phyloP scores from a whole-genome alignment of 2,888 invertebrate species.

The Proisotoma minuta region DNA sequence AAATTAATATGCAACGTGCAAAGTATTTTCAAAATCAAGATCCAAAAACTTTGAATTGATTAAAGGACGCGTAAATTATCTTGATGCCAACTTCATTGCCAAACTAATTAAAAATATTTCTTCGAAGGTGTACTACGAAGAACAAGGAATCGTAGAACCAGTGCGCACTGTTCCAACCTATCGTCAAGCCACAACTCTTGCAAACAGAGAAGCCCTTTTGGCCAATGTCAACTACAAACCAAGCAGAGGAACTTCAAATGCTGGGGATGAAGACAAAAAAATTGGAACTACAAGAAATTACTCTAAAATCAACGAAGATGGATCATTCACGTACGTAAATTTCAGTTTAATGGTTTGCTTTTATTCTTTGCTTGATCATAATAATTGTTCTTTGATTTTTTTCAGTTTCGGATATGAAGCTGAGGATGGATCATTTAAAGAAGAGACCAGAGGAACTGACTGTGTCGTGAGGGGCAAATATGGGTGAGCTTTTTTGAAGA shows the following conservation, averaged over 20 bases:
- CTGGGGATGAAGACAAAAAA: conserved; percentile 34
- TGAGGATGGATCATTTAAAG: conserved; percentile 79
- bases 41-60: too few relatives aligned
- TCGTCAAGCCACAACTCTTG: conserved; percentile 41
- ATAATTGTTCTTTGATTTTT: not conserved
- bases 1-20: too few relatives aligned
- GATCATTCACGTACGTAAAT: conserved; percentile 80
- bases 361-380: not conserved
- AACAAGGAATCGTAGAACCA: conserved; percentile 41
- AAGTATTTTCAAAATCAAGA: too few relatives aligned
- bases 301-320: conserved; percentile 76
- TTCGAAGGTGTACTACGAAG: conserved; percentile 26
- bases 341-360: conserved; percentile 49
- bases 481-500: conserved; percentile 54
- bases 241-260: conserved; percentile 18
- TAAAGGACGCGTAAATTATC: too few relatives aligned
- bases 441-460: conserved; percentile 77
- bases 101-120: too few relatives aligned
- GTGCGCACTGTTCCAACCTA: conserved; percentile 43
- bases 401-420: conserved; percentile 58
- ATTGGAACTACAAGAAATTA: conserved; percentile 79
- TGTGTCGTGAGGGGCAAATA: conserved; percentile 82
- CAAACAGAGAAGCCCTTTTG: conserved; percentile 36
- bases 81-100: too few relatives aligned
- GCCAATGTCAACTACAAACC: conserved; percentile 43